A percentile compares a stretch with the other conserved stretches of the same genome.
phyloP scores from a whole-genome alignment of 2,797 vertebrate species.

The Falco peregrinus region DNA sequence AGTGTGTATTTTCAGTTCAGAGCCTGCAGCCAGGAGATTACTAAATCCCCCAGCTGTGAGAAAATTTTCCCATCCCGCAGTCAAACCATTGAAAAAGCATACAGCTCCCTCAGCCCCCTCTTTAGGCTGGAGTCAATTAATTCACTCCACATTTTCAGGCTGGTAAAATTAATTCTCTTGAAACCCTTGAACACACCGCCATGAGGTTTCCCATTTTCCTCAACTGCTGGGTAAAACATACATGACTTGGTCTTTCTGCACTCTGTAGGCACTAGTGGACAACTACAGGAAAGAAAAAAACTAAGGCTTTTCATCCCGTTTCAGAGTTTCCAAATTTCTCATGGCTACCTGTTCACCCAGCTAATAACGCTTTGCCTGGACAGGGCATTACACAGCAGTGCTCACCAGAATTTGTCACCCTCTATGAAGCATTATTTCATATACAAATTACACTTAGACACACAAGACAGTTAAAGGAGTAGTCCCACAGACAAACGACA shows the following conservation, averaged over 20 bases:
- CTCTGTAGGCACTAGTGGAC: not conserved
- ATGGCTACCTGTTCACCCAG: not conserved
- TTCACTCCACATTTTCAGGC: not conserved
- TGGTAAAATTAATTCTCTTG: not conserved
- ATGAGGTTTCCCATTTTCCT: not conserved
- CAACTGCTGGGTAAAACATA: not conserved
- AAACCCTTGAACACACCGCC: not conserved
- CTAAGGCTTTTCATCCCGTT: not conserved
- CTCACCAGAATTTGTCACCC: not conserved
- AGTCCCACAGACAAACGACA: not conserved
- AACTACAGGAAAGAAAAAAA: not conserved
- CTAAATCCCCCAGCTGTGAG: not conserved
- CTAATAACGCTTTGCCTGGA: not conserved
- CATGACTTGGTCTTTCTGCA: not conserved
- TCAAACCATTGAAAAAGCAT: not conserved
- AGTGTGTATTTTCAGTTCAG: constrained; percentile 8
- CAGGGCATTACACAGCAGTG: not conserved
- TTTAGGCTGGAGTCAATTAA: not conserved
- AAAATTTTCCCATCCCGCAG: not conserved
- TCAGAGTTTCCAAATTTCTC: not conserved
- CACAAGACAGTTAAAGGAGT: not conserved
- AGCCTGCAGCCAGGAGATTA: constrained; percentile 10
- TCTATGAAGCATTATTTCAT: not conserved
- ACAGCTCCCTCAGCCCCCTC: not conserved
- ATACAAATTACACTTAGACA: not conserved